Evolutionary conservation across 2,113 vertebrate species (phyloP).

Genomic region (Bujurquina vittata): DNA sequence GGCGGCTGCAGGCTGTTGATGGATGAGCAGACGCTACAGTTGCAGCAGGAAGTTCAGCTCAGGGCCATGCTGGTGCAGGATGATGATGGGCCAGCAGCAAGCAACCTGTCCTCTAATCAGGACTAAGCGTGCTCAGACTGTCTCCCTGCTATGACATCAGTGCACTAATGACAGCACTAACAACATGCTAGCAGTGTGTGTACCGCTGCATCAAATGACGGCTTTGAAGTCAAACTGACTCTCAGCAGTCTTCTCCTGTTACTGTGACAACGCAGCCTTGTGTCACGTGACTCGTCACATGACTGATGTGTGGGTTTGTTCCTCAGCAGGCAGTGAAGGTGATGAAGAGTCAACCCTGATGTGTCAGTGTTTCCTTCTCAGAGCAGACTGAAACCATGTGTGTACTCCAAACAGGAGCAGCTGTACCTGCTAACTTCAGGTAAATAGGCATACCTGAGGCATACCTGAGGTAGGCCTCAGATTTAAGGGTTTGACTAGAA

Average conservation of each 20-base stretch:
- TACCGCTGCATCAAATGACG: background rate
- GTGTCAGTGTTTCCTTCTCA: background rate
- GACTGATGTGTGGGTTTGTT: background rate
- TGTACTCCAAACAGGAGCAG: background rate
- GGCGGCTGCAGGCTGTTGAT: constrained; percentile 27
- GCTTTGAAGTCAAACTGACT: background rate
- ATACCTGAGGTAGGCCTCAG: too few relatives aligned
- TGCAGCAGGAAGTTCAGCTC: constrained; percentile 34
- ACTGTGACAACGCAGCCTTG: background rate
- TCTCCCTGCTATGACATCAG: constrained; percentile 46
- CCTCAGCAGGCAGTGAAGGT: too few relatives aligned
- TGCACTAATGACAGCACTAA: constrained; percentile 49
- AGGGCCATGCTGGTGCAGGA: constrained; percentile 25
- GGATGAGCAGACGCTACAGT: constrained; percentile 31
- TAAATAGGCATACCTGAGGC: background rate
- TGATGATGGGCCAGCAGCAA: constrained; percentile 21
- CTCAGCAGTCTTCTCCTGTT: background rate
- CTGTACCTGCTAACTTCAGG: background rate
- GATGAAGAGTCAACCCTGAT: too few relatives aligned
- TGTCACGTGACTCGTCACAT: background rate
- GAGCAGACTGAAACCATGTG: background rate
- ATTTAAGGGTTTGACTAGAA: background rate
- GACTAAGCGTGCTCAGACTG: constrained; percentile 29
- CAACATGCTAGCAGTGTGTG: constrained; percentile 20
- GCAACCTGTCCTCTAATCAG: constrained; percentile 57